These are phyloP conservation scores for Petromus typicus DNA, from an alignment of 2,113 vertebrate genomes.

Conservation along the genomic window DNA sequence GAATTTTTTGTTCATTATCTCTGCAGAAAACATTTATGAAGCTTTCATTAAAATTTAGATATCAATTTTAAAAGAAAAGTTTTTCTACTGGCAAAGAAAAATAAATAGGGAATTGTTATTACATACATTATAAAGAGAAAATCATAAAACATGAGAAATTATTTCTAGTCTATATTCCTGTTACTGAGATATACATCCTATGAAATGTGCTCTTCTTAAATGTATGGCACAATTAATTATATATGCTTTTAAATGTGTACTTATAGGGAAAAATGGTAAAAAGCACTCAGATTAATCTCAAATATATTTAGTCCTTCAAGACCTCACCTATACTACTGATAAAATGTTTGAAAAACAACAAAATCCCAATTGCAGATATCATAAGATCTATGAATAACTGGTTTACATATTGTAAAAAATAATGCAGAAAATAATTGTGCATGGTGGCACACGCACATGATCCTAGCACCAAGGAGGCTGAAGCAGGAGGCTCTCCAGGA, in stretches of 20 bases:
- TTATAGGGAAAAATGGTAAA: neutral
- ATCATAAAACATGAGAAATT: neutral
- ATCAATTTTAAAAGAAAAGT: neutral
- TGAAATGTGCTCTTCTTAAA: neutral
- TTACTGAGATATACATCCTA: neutral
- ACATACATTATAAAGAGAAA: neutral
- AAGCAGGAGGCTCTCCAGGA: neutral
- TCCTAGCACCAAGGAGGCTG: neutral
- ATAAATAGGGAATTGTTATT: neutral
- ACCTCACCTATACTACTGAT: neutral
- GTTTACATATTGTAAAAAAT: neutral
- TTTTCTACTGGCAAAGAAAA: neutral
- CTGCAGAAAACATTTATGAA: neutral
- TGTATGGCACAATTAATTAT: neutral
- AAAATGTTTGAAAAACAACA: neutral
- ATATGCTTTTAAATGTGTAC: neutral
- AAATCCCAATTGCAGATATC: neutral
- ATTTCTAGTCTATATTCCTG: neutral
- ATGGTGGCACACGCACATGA: neutral
- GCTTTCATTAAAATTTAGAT: neutral
- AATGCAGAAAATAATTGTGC: neutral
- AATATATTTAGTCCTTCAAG: neutral
- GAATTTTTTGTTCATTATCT: neutral
- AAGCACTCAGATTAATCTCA: neutral
- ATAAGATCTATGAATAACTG: neutral